Evolutionary conservation across 2,888 invertebrate genomes (phyloP).

Genomic region (Alitta virens): DNA sequence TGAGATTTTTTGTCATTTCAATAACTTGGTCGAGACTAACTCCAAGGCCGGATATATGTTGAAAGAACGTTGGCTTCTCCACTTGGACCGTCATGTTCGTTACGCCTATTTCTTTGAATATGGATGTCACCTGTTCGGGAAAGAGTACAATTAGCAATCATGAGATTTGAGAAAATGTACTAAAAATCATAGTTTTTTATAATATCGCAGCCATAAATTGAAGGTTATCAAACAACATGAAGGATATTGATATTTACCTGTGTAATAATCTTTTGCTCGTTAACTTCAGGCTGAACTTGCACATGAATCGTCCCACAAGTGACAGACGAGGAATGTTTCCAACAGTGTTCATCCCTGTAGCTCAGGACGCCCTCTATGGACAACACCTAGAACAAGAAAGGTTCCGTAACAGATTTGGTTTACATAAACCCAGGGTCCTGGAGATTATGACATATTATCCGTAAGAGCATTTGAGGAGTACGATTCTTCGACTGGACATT

Average conservation of each 20-base stretch:
- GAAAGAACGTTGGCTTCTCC: conserved; percentile 59
- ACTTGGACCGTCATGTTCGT: conserved; percentile 58
- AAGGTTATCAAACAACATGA: too few species aligned
- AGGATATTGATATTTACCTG: background rate
- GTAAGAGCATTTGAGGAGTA: too few species aligned
- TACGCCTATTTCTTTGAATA: conserved; percentile 56
- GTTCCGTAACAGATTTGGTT: too few species aligned
- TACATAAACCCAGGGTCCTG: too few species aligned
- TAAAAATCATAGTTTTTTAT: too few species aligned
- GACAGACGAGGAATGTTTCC: conserved; percentile 59
- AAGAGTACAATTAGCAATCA: too few species aligned
- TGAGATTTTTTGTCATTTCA: conserved; percentile 27
- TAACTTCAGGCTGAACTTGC: conserved; percentile 51
- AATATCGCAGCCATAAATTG: too few species aligned
- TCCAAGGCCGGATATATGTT: conserved; percentile 57
- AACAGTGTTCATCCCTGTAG: conserved; percentile 60
- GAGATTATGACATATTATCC: too few species aligned
- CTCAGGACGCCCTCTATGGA: conserved; percentile 59
- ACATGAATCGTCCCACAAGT: conserved; percentile 58
- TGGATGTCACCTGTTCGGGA: conserved; percentile 31
- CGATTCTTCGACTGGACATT: too few species aligned
- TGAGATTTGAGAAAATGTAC: too few species aligned
- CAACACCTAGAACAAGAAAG: conserved; percentile 43
- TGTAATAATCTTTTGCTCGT: conserved; percentile 53
- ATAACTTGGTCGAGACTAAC: conserved; percentile 38